These are phyloP conservation scores for Heliangelus exortis DNA, from an alignment of 2,797 vertebrate genomes.

Conservation along the genomic window DNA sequence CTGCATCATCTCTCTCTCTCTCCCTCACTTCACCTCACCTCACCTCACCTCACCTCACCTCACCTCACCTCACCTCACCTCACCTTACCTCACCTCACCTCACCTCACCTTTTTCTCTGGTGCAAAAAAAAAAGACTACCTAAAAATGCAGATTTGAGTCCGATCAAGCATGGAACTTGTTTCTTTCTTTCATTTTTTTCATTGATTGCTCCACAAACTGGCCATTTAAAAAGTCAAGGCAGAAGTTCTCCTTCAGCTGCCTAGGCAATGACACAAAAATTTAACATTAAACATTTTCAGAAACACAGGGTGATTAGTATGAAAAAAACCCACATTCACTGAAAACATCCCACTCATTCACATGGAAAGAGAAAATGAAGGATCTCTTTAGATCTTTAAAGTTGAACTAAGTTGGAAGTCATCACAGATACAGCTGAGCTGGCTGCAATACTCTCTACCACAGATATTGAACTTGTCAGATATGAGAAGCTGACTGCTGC, in stretches of 20 bases:
- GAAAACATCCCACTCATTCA: neutral
- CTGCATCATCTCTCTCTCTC: neutral
- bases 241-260: neutral
- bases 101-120: neutral
- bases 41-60: too few species aligned
- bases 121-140: neutral
- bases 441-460: neutral
- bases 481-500: neutral
- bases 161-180: neutral
- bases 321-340: neutral
- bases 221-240: neutral
- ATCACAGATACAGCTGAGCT: neutral
- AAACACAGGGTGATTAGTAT: neutral
- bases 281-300: neutral
- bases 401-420: neutral
- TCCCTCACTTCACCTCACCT: too few species aligned
- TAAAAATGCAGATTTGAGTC: neutral
- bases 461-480: neutral
- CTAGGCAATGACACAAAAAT: neutral
- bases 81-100: too few species aligned
- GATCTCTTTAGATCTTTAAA: neutral
- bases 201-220: neutral
- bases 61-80: too few species aligned
- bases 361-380: neutral
- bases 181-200: neutral